Evolutionary conservation across 2,888 invertebrate genomes (phyloP).

Genomic region (Conus canariensis): DNA sequence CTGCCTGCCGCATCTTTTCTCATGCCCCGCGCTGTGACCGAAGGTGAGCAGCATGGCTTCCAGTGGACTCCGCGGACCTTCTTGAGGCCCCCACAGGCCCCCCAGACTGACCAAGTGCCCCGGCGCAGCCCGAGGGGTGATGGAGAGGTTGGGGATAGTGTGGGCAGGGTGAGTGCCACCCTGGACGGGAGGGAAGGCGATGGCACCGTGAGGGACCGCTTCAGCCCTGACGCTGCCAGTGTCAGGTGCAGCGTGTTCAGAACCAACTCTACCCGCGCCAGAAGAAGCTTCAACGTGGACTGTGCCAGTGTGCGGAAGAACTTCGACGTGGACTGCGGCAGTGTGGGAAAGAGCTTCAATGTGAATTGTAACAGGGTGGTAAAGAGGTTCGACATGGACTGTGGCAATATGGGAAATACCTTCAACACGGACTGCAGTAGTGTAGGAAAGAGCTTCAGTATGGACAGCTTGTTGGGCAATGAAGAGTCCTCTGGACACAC

Average conservation of each 20-base stretch:
- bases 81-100: background rate
- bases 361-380: background rate
- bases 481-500: background rate
- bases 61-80: background rate
- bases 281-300: background rate
- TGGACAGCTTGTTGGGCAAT: slow-evolving; percentile 17
- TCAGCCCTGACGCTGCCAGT: background rate
- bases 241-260: background rate
- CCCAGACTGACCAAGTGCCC: background rate
- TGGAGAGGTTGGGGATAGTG: background rate
- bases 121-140: background rate
- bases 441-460: slow-evolving; percentile 10
- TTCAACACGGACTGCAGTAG: background rate
- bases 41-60: background rate
- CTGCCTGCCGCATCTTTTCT: slow-evolving; percentile 15
- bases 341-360: background rate
- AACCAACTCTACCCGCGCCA: background rate
- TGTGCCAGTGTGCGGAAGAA: background rate
- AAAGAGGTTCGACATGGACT: background rate
- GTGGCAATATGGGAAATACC: background rate
- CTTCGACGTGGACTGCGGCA: background rate
- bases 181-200: background rate
- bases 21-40: background rate
- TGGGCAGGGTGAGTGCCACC: background rate
- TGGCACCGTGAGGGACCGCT: too few species aligned